These are phyloP conservation scores for Calliopsis andreniformis DNA, from an alignment of 1,140 invertebrate genomes.

Conservation along the genomic window DNA sequence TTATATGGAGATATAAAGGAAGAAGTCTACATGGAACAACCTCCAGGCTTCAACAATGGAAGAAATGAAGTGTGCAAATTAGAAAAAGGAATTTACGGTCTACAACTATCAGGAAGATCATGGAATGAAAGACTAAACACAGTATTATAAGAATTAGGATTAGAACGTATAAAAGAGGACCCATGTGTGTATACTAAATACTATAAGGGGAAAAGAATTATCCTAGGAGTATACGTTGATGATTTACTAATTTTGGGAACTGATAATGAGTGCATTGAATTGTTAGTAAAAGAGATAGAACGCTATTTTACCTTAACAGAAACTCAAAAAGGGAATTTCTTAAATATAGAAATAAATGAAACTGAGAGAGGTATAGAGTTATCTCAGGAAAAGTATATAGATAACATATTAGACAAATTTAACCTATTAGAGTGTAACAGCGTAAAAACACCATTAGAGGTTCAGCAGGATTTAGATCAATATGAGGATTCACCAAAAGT, in stretches of 20 bases:
- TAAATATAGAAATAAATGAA: too few relatives aligned
- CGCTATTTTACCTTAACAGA: too few relatives aligned
- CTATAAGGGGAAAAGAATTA: not conserved
- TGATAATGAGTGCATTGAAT: too few relatives aligned
- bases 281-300: too few relatives aligned
- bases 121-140: constrained; percentile 21
- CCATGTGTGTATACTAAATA: not conserved
- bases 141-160: not conserved
- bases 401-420: not conserved
- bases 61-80: not conserved
- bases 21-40: constrained; percentile 13
- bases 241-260: too few relatives aligned
- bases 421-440: not conserved
- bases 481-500: too few relatives aligned
- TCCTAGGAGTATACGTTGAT: too few relatives aligned
- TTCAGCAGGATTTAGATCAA: too few relatives aligned
- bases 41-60: not conserved
- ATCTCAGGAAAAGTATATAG: not conserved
- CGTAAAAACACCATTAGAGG: not conserved
- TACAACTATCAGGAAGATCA: constrained; percentile 12
- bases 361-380: too few relatives aligned
- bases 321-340: too few relatives aligned
- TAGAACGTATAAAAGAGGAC: not conserved
- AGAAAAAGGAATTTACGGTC: constrained; percentile 14
- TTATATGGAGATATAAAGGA: constrained; percentile 13